Base-by-base conservation (phyloP, 2,888 invertebrate genomes). In the Galerucella nymphaeae region DNA sequence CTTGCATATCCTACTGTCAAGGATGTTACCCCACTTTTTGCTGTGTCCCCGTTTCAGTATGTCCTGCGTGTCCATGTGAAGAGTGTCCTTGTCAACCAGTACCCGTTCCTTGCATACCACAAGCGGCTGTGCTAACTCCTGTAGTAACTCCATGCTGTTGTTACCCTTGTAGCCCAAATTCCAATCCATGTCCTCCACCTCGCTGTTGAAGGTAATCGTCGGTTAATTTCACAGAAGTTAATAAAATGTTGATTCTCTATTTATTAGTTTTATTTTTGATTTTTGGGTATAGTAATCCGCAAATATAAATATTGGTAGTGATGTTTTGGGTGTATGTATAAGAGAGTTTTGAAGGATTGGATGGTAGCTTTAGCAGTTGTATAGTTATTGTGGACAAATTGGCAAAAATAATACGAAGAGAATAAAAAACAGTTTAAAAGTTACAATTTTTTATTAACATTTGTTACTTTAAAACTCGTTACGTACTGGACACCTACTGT, bases 111-210 rank as follows among this genome's bases (percentile, higher is more conserved):
- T 77, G 76, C 61, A 72, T 75, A 6, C 77, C 76, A n/a, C 76
- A 78, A 57, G 75, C 78, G 6, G 77, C 76, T 41, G 78, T 78
- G 2, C 76, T 75, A 58, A 76, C 77, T 11, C 78, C 78, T 11
- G 73, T 78, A 1, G 73, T 78, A 42, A 75, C 74, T 6, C 61
- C 61, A 5, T 76, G 66, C 55, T 41, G 9, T n/a, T 58, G 11
- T 1, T 23, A 14, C 5, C 23, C 57, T 57, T 14, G 1, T 5
- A 2, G n/a, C 38, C 30, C 55, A 55, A 9, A 8, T 6, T 8
- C 55, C 18, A 55, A 18, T 2, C 3, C 58, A 58, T 30, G 58
- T 30, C 30, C 23, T 6, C 11, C 14, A 38, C n/a, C n/a, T 3
- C 16, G 14, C 5, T 38, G 30, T n/a, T 38, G n/a, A 38, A n/a